Evolutionary conservation across 2,113 vertebrate species (phyloP).

Genomic region (Gadus macrocephalus): DNA sequence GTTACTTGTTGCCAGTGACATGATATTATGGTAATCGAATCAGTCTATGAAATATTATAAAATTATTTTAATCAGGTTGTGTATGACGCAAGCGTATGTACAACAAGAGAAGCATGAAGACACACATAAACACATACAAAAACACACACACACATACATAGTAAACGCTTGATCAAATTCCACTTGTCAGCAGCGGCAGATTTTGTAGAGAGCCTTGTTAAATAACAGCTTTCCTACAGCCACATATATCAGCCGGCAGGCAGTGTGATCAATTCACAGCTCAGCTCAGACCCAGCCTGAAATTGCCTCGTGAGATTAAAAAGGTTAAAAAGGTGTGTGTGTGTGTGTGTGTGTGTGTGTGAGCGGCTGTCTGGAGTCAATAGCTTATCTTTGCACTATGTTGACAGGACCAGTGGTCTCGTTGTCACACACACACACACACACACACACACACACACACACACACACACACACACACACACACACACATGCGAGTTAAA

Average conservation of each 20-base stretch:
- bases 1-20: too few relatives aligned
- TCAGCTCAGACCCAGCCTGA: conserved; percentile 13
- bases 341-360: conserved; percentile 4
- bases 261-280: conserved; percentile 28
- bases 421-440: too few relatives aligned
- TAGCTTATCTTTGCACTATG: too few relatives aligned
- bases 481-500: too few relatives aligned
- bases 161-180: conserved; percentile 9
- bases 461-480: too few relatives aligned
- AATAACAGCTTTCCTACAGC: conserved; percentile 16
- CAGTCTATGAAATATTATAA: too few relatives aligned
- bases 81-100: not conserved
- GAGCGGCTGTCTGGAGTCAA: too few relatives aligned
- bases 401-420: too few relatives aligned
- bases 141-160: conserved; percentile 7
- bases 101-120: not conserved
- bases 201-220: conserved; percentile 12
- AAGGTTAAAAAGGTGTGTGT: conserved; percentile 19
- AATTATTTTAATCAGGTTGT: not conserved
- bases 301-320: conserved; percentile 38
- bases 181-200: conserved; percentile 9
- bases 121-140: not conserved
- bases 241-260: conserved; percentile 37
- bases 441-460: too few relatives aligned
- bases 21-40: too few relatives aligned